Base-by-base conservation (phyloP, 2,888 invertebrate species). In the Pyralis farinalis region DNA sequence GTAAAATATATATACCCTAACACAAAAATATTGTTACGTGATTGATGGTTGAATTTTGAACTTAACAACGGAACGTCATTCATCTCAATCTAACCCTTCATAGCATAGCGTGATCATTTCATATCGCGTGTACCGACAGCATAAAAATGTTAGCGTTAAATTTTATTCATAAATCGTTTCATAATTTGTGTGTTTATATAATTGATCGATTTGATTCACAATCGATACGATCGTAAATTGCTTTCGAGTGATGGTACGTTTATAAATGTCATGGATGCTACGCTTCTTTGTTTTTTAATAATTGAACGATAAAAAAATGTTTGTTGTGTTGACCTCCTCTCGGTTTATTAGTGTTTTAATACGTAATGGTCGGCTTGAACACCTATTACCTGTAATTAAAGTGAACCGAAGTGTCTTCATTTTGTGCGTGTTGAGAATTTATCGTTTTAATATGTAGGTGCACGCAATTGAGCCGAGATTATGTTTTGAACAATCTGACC, bases 261-360 rank as follows among this genome's bases (percentile, higher is more conserved):
- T 75, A 71, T 69, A 76, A 76, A 79, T 77, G 75, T 71, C 75
- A 76, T 63, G 77, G 70, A 55, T 71, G 63, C 68, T 71, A 59
- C 16, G 16, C 16, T 16, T 4, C 16, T 16, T 16, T 16, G 16
- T 16, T 16, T 16, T 63, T 55, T 57, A 55, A 61, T 69, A 66
- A 69, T 71, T 70, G 66, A 49, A 45, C 44, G 46, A 48, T 48
- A 45, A 47, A 48, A 46, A 7, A 35, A 37, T 35, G 25, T 16
- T 33, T 20, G 30, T 37, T 37, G 32, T 25, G 31, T 31, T 28
- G 9, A 28, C 9, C 8, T 28, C 10, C 16, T 16, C 16, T 16
- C 16, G 16, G 16, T 16, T 16, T 16, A 16, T 16, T 16, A 16
- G 2, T 16, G 2, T 16, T 16, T 16, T 16, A 16, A 9, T 25